Percentiles rank a stretch among this genome's conserved stretches.
Conservation (phyloP, 2,113 vertebrate species). For the Pyxicephalus adspersus region DNA sequence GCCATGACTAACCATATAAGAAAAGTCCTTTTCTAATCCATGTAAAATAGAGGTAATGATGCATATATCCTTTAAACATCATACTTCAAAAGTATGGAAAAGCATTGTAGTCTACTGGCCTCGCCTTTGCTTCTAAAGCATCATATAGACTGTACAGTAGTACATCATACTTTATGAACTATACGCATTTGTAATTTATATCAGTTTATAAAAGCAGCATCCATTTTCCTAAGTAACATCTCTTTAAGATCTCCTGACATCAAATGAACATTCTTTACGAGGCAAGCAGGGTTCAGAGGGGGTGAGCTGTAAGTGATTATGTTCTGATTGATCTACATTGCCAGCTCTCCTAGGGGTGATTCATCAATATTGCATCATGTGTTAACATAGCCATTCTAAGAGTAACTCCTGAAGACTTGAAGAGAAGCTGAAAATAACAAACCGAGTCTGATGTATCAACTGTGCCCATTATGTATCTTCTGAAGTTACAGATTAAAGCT, state of each 20-base stretch:
- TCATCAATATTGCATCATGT: constrained; percentile 52
- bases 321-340: constrained; percentile 48
- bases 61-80: too few species aligned
- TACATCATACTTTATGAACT: too few species aligned
- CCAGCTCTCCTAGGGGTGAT: constrained; percentile 40
- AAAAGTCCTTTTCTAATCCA: too few species aligned
- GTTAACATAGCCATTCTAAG: constrained; percentile 45
- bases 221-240: neutral
- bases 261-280: constrained; percentile 35
- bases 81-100: too few species aligned
- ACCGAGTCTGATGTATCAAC: constrained; percentile 35
- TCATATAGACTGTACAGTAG: too few species aligned
- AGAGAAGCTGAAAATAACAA: constrained; percentile 37
- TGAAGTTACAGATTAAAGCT: constrained; percentile 34
- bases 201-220: neutral
- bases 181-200: neutral
- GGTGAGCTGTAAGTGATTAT: constrained; percentile 53
- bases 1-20: too few species aligned
- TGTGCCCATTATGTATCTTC: constrained; percentile 21
- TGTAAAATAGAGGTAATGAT: too few species aligned
- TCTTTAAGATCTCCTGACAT: constrained; percentile 29
- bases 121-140: too few species aligned
- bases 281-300: constrained; percentile 31
- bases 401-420: constrained; percentile 28
- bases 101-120: too few species aligned